Percentiles rank a stretch among this genome's conserved stretches.
phyloP scores from a whole-genome alignment of 1,140 invertebrate species.

The Protaetia brevitarsis region DNA sequence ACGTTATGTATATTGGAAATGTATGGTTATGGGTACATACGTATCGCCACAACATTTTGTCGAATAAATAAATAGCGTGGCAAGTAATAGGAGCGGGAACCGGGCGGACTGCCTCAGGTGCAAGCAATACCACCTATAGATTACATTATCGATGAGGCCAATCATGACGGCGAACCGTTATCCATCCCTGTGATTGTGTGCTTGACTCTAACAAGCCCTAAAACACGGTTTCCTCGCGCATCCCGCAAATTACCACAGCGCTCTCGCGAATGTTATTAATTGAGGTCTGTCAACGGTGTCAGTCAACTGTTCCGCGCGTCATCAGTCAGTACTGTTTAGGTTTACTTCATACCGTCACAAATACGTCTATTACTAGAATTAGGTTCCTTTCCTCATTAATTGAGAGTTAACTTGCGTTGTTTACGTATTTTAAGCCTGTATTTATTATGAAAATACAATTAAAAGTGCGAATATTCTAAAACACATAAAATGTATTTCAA shows the following conservation, averaged over 20 bases:
- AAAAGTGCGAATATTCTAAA: too few relatives aligned
- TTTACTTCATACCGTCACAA: background rate
- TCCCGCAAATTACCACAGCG: background rate
- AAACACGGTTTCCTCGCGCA: background rate
- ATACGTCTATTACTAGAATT: too few relatives aligned
- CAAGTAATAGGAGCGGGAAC: constrained; percentile 30
- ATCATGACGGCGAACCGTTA: constrained; percentile 28
- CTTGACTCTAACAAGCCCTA: constrained; percentile 17
- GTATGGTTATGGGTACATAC: constrained; percentile 20
- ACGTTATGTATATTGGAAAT: constrained; percentile 33
- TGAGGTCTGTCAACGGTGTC: constrained; percentile 18
- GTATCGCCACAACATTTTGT: constrained; percentile 31
- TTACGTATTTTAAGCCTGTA: too few relatives aligned
- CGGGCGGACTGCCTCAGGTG: constrained; percentile 25
- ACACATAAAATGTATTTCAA: too few relatives aligned
- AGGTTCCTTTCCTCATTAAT: too few relatives aligned
- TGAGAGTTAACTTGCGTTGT: too few relatives aligned
- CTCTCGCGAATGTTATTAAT: constrained; percentile 20
- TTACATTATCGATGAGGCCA: constrained; percentile 36
- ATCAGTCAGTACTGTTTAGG: constrained; percentile 12
- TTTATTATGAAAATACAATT: too few relatives aligned
- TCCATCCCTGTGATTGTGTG: constrained; percentile 7
- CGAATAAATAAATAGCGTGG: constrained; percentile 33
- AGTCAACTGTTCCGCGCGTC: constrained; percentile 21
- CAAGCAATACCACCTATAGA: constrained; percentile 29